Percentiles rank a stretch among this genome's conserved stretches.
These are phyloP conservation scores for Colinus virginianus DNA, from an alignment of 2,113 vertebrate species.

Conservation along the genomic window DNA sequence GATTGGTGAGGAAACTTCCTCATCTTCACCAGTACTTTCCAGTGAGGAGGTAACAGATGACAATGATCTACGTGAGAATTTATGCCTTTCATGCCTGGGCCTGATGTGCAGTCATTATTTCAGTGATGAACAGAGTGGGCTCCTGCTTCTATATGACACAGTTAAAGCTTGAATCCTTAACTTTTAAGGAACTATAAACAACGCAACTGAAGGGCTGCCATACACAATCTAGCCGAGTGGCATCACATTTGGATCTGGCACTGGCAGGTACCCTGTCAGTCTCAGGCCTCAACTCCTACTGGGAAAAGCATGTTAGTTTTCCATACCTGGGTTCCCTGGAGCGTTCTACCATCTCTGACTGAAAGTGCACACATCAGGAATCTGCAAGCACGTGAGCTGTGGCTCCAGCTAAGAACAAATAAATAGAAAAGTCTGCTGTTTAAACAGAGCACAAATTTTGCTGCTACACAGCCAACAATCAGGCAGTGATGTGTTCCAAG, in stretches of 20 bases:
- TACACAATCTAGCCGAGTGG: neutral
- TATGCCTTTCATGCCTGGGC: neutral
- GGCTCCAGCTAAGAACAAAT: neutral
- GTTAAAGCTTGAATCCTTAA: neutral
- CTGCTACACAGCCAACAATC: neutral
- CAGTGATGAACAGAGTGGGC: neutral
- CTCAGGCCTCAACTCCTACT: neutral
- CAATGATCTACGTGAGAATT: neutral
- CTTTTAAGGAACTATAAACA: neutral
- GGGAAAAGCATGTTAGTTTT: neutral
- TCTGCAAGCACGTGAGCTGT: constrained; percentile 8
- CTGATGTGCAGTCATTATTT: neutral
- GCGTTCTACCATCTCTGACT: neutral
- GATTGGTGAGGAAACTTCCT: neutral
- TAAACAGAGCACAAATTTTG: neutral
- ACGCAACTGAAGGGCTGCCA: neutral
- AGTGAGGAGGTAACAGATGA: neutral
- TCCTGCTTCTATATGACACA: neutral
- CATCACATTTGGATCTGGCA: neutral
- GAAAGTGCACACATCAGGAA: constrained; percentile 5
- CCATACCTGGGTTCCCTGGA: neutral
- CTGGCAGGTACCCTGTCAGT: neutral
- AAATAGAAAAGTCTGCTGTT: neutral
- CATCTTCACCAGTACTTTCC: neutral
- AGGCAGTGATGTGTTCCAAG: neutral